Percentiles rank a stretch among this genome's conserved stretches.
phyloP scores from a whole-genome alignment of 1,140 invertebrate species.

The Sarcophaga peregrina region DNA sequence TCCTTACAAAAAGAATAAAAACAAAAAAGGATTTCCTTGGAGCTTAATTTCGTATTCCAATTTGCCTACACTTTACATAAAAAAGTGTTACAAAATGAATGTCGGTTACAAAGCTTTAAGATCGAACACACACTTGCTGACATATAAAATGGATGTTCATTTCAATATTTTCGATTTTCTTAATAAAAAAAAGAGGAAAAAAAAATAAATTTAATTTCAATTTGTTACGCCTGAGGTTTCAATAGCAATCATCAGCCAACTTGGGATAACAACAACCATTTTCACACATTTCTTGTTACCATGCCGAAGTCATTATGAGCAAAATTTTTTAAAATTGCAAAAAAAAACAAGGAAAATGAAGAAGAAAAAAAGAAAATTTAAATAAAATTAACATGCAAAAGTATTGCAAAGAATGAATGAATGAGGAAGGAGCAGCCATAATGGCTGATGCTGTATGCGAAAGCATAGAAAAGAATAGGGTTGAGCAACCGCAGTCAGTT shows the following conservation, averaged over 20 bases:
- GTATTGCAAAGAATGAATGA: background rate
- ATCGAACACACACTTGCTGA: too few species aligned
- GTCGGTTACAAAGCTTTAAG: too few species aligned
- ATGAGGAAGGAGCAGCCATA: background rate
- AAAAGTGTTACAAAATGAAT: too few species aligned
- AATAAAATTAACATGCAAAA: background rate
- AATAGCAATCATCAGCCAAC: background rate
- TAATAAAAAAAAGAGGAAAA: too few species aligned
- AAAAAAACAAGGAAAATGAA: too few species aligned
- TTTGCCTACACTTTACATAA: too few species aligned
- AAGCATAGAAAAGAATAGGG: constrained; percentile 15
- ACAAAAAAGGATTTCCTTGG: too few species aligned
- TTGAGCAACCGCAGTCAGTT: constrained; percentile 37
- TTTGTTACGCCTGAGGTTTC: constrained; percentile 22
- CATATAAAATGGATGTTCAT: too few species aligned
- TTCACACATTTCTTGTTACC: constrained; percentile 12
- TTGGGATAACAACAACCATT: background rate
- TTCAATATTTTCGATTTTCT: too few species aligned
- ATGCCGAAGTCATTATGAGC: constrained; percentile 25
- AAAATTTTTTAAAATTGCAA: too few species aligned
- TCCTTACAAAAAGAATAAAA: too few species aligned
- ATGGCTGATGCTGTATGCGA: background rate
- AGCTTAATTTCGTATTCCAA: too few species aligned
- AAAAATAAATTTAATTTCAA: constrained; percentile 29
- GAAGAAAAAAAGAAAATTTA: background rate